phyloP scores from a whole-genome alignment of 2,888 invertebrate genomes.

The Odontothrips loti region DNA sequence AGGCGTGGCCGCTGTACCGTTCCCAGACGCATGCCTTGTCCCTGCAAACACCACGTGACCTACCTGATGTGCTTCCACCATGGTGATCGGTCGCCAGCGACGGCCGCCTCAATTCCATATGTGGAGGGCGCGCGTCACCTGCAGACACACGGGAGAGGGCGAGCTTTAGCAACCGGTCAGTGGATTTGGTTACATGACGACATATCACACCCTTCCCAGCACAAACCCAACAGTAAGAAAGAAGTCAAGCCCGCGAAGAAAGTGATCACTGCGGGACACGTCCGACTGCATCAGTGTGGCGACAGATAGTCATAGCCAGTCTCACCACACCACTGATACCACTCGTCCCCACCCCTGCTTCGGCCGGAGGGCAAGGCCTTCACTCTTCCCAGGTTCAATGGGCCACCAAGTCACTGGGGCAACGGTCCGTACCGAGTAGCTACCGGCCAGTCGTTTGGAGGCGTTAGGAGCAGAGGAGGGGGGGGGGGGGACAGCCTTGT shows the following conservation, averaged over 20 bases:
- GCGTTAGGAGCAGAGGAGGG: too few species aligned
- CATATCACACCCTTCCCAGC: too few species aligned
- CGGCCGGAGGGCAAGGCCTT: background rate
- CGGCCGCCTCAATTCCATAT: background rate
- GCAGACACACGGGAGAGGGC: background rate
- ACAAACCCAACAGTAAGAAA: too few species aligned
- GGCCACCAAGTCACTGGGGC: slow-evolving; percentile 1
- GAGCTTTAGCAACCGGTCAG: too few species aligned
- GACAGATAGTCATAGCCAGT: too few species aligned
- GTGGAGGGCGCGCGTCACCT: background rate
- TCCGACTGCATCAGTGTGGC: too few species aligned
- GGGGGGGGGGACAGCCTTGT: too few species aligned
- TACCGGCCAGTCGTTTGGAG: background rate
- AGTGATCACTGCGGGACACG: too few species aligned
- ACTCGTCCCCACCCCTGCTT: background rate
- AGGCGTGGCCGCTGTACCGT: background rate
- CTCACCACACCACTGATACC: too few species aligned
- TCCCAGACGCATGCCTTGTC: too few species aligned
- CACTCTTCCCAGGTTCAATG: background rate
- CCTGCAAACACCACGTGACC: background rate
- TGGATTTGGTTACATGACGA: too few species aligned
- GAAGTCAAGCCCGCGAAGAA: too few species aligned
- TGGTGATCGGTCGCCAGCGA: background rate
- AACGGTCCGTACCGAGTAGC: background rate
- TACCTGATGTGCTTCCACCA: slow-evolving; percentile 19